phyloP scores from a whole-genome alignment of 2,113 vertebrate genomes.

The Bagarius yarrelli region DNA sequence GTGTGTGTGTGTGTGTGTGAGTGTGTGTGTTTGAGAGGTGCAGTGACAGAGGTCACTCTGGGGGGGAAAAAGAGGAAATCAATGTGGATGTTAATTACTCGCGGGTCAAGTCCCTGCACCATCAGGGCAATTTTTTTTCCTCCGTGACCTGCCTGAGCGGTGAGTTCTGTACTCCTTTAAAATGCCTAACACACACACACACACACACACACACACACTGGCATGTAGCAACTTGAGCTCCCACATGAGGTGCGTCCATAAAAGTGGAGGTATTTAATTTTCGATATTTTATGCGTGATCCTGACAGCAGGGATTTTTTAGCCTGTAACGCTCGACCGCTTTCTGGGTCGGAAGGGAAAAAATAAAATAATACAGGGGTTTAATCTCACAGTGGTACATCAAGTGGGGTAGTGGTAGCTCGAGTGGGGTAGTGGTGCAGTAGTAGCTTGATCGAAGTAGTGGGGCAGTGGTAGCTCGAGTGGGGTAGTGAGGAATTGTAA shows the following conservation, averaged over 20 bases:
- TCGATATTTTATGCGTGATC: conserved; percentile 53
- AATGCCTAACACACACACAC: background rate
- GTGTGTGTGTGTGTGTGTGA: conserved; percentile 32
- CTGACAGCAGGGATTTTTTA: conserved; percentile 44
- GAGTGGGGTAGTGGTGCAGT: no score
- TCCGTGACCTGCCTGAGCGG: conserved; percentile 47
- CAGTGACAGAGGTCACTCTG: conserved; percentile 74
- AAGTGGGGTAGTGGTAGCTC: no score
- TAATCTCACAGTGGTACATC: background rate
- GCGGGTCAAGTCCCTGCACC: conserved; percentile 70
- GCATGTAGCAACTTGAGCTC: background rate
- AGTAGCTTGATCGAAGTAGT: no score
- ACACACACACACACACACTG: background rate
- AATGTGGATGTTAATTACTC: conserved; percentile 77
- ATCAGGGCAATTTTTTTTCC: conserved; percentile 52
- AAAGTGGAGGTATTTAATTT: conserved; percentile 26
- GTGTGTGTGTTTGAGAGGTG: conserved; percentile 63
- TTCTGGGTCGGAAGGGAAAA: conserved; percentile 41
- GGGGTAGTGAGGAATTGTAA: no score
- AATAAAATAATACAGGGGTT: conserved; percentile 23
- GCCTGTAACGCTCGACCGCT: conserved; percentile 43
- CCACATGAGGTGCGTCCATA: conserved; percentile 30
- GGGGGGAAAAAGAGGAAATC: conserved; percentile 74
- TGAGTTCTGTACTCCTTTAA: background rate
- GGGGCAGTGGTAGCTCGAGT: no score